Evolutionary conservation across 2,797 vertebrate genomes (phyloP).

Genomic region (Otolemur crassicaudatus): DNA sequence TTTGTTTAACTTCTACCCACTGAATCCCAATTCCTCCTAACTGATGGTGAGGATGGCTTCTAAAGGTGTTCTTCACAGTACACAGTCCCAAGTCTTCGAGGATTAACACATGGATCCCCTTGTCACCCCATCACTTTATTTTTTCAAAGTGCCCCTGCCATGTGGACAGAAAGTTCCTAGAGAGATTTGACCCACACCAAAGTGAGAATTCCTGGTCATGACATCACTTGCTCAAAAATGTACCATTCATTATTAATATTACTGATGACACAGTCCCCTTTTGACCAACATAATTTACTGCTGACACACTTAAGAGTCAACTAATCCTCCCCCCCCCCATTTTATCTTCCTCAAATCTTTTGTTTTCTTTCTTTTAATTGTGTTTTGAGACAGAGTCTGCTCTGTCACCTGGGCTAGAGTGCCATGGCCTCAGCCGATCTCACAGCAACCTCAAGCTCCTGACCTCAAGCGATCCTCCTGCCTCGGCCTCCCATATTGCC

Average conservation of each 20-base stretch:
- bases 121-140: rapidly evolving
- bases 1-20: neutral
- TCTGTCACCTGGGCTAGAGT: no score
- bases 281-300: neutral
- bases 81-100: neutral
- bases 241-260: neutral
- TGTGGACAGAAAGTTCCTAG: neutral
- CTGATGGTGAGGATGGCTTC: neutral
- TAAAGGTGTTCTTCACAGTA: no score
- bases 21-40: neutral
- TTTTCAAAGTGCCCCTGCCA: neutral
- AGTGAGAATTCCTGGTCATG: neutral
- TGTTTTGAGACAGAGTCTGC: no score
- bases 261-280: no score
- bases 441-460: no score
- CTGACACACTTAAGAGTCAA: neutral
- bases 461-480: no score
- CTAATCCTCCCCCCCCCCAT: neutral
- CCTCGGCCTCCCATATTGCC: no score
- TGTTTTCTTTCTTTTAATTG: no score
- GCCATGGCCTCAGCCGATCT: no score
- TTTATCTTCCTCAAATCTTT: neutral
- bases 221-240: neutral
- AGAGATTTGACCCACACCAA: neutral
- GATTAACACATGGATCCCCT: neutral